Percentiles rank a stretch among this genome's conserved stretches.
These are phyloP conservation scores for Trichopria drosophilae DNA, from an alignment of 2,888 invertebrate genomes.

Conservation along the genomic window DNA sequence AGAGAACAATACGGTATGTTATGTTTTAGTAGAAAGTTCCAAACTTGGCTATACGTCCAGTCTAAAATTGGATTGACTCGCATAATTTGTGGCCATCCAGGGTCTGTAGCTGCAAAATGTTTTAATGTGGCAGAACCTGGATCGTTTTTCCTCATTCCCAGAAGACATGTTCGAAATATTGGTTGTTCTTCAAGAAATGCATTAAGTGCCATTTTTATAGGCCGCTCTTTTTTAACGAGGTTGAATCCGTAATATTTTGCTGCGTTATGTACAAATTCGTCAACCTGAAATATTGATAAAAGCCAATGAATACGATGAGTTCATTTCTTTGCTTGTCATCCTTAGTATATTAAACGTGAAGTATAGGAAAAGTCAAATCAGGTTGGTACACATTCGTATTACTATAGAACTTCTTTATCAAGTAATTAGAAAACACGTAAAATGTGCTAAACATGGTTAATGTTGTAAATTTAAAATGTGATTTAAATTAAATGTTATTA, in stretches of 20 bases:
- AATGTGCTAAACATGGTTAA: too few species aligned
- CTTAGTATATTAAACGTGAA: constrained; percentile 30
- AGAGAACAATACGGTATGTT: constrained; percentile 87
- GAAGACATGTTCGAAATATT: constrained; percentile 78
- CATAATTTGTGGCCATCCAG: constrained; percentile 87
- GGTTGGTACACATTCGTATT: too few species aligned
- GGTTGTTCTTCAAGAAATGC: constrained; percentile 67
- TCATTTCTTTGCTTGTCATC: background rate
- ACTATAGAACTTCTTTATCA: too few species aligned
- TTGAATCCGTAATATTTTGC: constrained; percentile 73
- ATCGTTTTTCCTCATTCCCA: constrained; percentile 91
- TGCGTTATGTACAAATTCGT: constrained; percentile 77
- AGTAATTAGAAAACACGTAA: too few species aligned
- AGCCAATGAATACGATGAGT: background rate
- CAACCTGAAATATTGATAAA: constrained; percentile 62
- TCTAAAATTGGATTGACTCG: constrained; percentile 88
- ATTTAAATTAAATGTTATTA: too few species aligned
- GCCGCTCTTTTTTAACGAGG: constrained; percentile 68
- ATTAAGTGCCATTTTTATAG: constrained; percentile 73
- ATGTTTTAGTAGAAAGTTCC: constrained; percentile 80
- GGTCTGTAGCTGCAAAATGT: constrained; percentile 81
- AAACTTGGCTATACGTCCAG: constrained; percentile 90
- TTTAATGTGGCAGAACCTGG: constrained; percentile 73
- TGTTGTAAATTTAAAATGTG: too few species aligned
- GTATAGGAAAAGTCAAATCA: background rate